Base-by-base conservation (phyloP, 2,888 invertebrate species). In the Willowsia nigromaculata region DNA sequence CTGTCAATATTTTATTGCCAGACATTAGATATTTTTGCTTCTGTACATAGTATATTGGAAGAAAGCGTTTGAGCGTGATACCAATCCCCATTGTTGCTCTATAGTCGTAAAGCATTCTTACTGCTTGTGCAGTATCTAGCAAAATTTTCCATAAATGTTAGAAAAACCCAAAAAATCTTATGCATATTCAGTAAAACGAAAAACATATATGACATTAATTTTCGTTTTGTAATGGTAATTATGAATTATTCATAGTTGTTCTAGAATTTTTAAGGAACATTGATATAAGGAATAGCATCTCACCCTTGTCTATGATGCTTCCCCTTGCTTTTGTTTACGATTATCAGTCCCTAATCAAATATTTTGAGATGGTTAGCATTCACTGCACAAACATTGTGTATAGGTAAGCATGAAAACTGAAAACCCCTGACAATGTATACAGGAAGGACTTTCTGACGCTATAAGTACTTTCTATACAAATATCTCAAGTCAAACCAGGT, bases 181-280 rank as follows among this genome's bases (percentile, higher is more conserved):
- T 25, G 27, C 27, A 27, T 59, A 13, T 59, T 59, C 11, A 13
- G 37, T 62, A 22, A 76, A 43, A 3, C 50, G 15, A 11, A 50
- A 50, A n/a, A n/a, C n/a, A 13, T 11, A 50, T 50, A 18, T 13
- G 53, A 18, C 53, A 18, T 30, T 62, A 27, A 62, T 71, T 37
- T 68, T 86, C 59, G 59, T 87, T 82, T 80, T 86, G 37, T n/a
- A 37, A 80, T 53, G 86, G 56, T 81, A 82, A 87, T 87, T 87
- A 82, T 87, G 68, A 82, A 87, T 87, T 87, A 82, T 81, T 87
- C 87, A 87, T 82, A 81, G 37, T 59, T 59, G 25, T 81, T 53
- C 0, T 76, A 22, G 47, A 74, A 74, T 59, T 84, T 50, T 74
- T 71, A 18, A 37, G 50, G 30, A 4, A 18, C 11, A 68, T 22